Evolutionary conservation across 2,888 invertebrate genomes (phyloP), one percentile per base, ranked within the genome.

Genomic region (Melangyna quadrimaculata): DNA sequence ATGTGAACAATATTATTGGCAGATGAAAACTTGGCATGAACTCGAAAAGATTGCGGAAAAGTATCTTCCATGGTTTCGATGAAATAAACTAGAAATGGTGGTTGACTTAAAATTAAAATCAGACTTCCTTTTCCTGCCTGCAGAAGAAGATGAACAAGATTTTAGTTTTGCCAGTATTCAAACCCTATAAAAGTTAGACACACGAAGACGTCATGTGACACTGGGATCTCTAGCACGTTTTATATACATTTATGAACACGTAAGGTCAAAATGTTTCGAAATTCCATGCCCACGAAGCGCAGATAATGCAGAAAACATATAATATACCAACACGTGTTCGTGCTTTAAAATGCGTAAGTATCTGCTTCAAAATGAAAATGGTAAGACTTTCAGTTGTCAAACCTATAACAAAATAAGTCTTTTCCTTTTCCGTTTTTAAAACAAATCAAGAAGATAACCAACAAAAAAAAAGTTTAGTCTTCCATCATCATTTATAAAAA

Each of bases 1-100:
- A 80, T 80, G 86, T 77, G 77, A 86, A 80, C 80, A 80, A 86
- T 80, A 63, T 51, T 80, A 86, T 86, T 86, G 86, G 86, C 86
- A 86, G 80, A 77, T 80, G 57, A 80, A 86, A 80, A 80, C 80
- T 86, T 86, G 86, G 86, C 86, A 86, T 40, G 40, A 65, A 69
- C 35, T 75, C 61, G 7, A 59, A 51, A 67, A 67, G 55, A 71
- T 73, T 70, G 63, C 51, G 67, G 24, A 73, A 61, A 37, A 59
- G 37, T 43, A 35, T 45, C 24, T 73, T 67, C 55, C n/a, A 32
- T 35, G 29, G 43, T 45, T 65, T 43, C 57, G 43, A 40, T 37
- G 57, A 65, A 24, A 65, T 45, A 43, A 40, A 48, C 55, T 70
- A 27, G 19, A 63, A 12, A 17, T 24, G 45, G 63, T 32, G 29